Conservation (phyloP, 1,140 invertebrate species). For the Gryllus bimaculatus region DNA sequence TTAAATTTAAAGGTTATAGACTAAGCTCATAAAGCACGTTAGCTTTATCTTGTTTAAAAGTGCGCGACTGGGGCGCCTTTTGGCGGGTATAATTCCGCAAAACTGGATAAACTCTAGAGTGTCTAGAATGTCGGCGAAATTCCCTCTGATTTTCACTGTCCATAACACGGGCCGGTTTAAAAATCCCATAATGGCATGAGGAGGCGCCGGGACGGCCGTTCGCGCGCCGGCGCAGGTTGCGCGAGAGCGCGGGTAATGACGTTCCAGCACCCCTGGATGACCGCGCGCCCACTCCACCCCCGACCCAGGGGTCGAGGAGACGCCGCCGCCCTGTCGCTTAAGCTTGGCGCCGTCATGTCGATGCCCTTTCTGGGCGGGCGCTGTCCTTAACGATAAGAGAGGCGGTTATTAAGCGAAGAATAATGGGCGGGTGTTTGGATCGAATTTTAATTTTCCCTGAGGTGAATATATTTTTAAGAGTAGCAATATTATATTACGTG, state of each 20-base stretch:
- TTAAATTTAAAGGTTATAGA: neutral
- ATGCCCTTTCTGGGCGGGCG: too few relatives aligned
- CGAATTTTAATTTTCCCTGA: too few relatives aligned
- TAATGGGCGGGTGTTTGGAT: too few relatives aligned
- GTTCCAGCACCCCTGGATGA: neutral
- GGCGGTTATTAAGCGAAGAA: too few relatives aligned
- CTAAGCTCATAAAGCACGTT: neutral
- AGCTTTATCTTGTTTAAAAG: conserved; percentile 5
- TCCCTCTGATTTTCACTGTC: neutral
- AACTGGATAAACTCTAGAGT: neutral
- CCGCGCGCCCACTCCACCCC: too few relatives aligned
- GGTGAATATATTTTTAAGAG: too few relatives aligned
- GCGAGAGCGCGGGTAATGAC: neutral
- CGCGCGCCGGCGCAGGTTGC: neutral
- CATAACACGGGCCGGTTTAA: neutral
- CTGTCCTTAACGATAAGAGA: too few relatives aligned
- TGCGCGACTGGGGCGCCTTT: neutral
- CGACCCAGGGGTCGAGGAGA: too few relatives aligned
- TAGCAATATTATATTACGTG: too few relatives aligned
- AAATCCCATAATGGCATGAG: neutral
- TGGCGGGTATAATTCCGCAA: neutral
- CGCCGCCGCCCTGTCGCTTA: too few relatives aligned
- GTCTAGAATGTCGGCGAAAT: neutral
- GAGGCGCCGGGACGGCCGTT: neutral
- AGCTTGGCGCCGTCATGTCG: too few relatives aligned